phyloP scores from a whole-genome alignment of 2,888 invertebrate genomes.

The Limnephilus marmoratus region DNA sequence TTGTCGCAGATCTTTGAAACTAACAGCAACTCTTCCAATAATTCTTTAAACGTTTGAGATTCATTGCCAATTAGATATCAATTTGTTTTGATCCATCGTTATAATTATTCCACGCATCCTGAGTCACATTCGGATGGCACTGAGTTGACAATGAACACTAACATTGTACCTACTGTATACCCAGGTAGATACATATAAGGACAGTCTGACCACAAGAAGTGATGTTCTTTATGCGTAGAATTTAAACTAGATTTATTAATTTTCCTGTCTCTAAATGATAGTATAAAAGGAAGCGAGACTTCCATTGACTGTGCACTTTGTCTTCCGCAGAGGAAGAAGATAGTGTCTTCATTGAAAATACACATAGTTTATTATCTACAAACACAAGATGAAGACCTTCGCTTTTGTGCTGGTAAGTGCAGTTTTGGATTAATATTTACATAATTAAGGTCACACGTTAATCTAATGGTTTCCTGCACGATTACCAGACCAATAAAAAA shows the following conservation, averaged over 20 bases:
- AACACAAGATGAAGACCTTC: conserved; percentile 26
- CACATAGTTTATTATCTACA: not conserved
- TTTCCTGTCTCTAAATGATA: conserved; percentile 25
- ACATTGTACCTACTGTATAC: conserved; percentile 18
- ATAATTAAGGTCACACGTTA: not conserved
- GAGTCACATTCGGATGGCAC: conserved; percentile 45
- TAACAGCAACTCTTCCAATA: not conserved
- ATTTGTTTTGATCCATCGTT: conserved; percentile 28
- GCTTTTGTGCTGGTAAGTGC: conserved; percentile 14
- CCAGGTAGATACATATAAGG: conserved; percentile 47
- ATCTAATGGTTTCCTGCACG: not conserved
- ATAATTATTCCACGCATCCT: conserved; percentile 47
- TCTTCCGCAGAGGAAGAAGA: conserved; percentile 44
- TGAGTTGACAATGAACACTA: conserved; percentile 45
- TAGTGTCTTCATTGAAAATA: conserved; percentile 10
- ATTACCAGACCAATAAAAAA: not conserved
- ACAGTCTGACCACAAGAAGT: conserved; percentile 49
- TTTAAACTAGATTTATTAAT: conserved; percentile 56
- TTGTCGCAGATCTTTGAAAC: not conserved
- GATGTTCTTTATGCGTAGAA: conserved; percentile 55
- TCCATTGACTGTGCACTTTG: conserved; percentile 25
- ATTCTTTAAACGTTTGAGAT: not conserved
- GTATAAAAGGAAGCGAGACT: conserved; percentile 46
- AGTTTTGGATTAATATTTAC: not conserved
- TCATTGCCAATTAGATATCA: conserved; percentile 11